Conservation (phyloP, 1,140 invertebrate genomes). For the Diachasmimorpha longicaudata region DNA sequence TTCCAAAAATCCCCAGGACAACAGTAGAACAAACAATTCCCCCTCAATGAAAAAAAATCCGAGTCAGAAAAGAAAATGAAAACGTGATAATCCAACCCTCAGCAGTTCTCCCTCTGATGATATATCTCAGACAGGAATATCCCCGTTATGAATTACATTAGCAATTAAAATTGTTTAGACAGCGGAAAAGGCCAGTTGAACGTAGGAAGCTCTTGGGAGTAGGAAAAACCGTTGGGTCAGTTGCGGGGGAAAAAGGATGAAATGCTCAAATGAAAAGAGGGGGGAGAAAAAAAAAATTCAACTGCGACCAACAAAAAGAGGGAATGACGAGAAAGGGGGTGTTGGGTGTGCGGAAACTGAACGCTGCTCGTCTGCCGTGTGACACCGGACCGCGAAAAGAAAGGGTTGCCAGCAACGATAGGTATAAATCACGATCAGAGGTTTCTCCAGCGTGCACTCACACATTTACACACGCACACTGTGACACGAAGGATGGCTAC, state of each 20-base stretch:
- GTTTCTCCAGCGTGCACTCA: not conserved
- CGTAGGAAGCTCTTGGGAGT: not conserved
- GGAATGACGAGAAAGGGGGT: not conserved
- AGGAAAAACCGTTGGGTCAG: conserved; percentile 4
- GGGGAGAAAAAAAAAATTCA: not conserved
- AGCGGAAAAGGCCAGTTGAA: conserved; percentile 3
- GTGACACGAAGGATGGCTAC: not conserved
- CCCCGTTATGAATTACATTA: conserved; percentile 33
- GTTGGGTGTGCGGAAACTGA: not conserved
- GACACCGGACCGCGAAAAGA: conserved; percentile 30
- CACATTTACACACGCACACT: not conserved
- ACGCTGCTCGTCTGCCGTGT: conserved; percentile 8
- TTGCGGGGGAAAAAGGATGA: not conserved
- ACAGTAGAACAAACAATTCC: too few species aligned
- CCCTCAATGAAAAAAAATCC: too few species aligned
- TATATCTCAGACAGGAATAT: conserved; percentile 22
- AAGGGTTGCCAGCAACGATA: conserved; percentile 22
- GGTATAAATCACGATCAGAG: conserved; percentile 47
- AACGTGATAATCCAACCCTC: not conserved
- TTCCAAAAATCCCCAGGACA: too few species aligned
- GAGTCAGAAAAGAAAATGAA: not conserved
- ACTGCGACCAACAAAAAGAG: not conserved
- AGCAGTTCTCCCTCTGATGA: not conserved
- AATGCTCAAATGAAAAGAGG: not conserved
- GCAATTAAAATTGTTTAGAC: conserved; percentile 34